Percentiles rank a stretch among this genome's conserved stretches.
These are phyloP conservation scores for Peromyscus melanophrys DNA, from an alignment of 2,797 vertebrate genomes.

Conservation along the genomic window DNA sequence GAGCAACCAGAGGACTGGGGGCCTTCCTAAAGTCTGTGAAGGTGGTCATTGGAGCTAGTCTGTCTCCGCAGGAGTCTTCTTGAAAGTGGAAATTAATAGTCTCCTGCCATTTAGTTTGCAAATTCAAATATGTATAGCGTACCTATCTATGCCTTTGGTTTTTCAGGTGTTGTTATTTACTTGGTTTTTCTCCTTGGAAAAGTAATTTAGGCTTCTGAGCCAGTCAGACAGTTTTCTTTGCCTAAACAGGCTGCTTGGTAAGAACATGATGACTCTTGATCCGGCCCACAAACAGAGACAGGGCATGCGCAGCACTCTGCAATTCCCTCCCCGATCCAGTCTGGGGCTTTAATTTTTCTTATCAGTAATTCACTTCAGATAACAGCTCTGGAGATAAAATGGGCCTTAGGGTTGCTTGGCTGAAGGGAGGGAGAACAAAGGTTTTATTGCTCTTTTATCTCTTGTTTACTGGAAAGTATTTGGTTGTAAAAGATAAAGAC, in stretches of 20 bases:
- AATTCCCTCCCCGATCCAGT: conserved; percentile 75
- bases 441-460: conserved; percentile 80
- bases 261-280: conserved; percentile 21
- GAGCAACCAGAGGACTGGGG: neutral
- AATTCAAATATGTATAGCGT: neutral
- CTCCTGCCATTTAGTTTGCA: neutral
- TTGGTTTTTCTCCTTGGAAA: conserved; percentile 62
- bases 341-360: conserved; percentile 85
- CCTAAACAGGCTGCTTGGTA: neutral
- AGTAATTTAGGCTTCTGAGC: neutral
- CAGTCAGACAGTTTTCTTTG: neutral
- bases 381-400: conserved; percentile 84
- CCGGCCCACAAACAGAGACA: conserved; percentile 1
- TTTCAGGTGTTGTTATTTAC: conserved; percentile 23
- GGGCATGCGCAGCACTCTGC: conserved; percentile 63
- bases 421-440: conserved; percentile 65
- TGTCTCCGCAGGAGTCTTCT: neutral
- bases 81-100: conserved; percentile 48
- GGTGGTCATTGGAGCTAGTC: neutral
- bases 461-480: conserved; percentile 79
- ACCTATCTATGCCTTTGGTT: neutral
- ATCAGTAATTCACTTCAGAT: conserved; percentile 85
- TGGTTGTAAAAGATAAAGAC: conserved; percentile 81
- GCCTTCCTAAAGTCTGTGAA: neutral
- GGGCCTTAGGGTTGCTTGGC: conserved; percentile 66